A percentile compares a stretch with the other conserved stretches of the same genome.
Conservation (phyloP, 1,140 invertebrate species). For the Drosophila repletoides region DNA sequence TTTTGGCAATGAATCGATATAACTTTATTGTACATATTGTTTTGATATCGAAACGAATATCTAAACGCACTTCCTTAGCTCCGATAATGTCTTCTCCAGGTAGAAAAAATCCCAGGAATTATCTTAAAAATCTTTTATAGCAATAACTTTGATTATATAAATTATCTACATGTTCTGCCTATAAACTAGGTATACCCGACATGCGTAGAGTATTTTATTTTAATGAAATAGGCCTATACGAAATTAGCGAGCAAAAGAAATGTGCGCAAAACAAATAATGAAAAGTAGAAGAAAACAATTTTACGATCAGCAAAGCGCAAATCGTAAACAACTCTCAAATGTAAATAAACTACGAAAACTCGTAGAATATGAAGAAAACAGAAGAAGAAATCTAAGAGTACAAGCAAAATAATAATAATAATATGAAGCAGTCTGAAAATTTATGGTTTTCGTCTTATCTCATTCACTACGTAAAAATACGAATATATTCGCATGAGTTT, state of each 20-base stretch:
- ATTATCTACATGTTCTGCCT: too few relatives aligned
- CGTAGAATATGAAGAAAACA: slow-evolving; percentile 11
- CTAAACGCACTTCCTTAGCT: too few relatives aligned
- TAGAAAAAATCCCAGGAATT: too few relatives aligned
- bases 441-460: slow-evolving; percentile 7
- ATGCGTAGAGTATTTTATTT: background rate
- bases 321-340: slow-evolving; percentile 35
- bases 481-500: background rate
- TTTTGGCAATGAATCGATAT: background rate
- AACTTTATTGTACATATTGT: too few relatives aligned
- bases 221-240: background rate
- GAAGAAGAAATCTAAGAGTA: background rate
- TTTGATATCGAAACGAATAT: too few relatives aligned
- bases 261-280: slow-evolving; percentile 1
- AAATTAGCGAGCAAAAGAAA: slow-evolving; percentile 6
- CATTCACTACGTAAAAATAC: slow-evolving; percentile 3
- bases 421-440: background rate
- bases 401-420: background rate
- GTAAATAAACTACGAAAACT: slow-evolving; percentile 35
- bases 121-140: too few relatives aligned
- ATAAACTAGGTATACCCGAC: background rate
- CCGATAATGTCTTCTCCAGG: too few relatives aligned
- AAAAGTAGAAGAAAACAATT: slow-evolving; percentile 17
- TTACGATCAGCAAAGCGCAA: background rate
- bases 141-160: too few relatives aligned